Conservation (phyloP, 2,888 invertebrate genomes). For the Pseudococcus jackbeardsleyi region DNA sequence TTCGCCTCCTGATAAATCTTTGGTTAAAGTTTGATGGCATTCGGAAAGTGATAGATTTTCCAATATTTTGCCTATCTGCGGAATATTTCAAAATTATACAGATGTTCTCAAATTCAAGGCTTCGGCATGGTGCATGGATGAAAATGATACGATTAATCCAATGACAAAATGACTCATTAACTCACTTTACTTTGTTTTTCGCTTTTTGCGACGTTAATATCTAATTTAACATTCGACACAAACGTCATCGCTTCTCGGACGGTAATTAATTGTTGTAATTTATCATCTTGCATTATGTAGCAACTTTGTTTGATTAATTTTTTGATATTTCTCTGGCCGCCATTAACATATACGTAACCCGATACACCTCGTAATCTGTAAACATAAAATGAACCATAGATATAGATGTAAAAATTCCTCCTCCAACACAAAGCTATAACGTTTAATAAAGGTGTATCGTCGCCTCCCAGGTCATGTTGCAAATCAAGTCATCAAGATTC, state of each 20-base stretch:
- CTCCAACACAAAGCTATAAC: background rate
- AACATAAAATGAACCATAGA: background rate
- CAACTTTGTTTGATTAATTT: slow-evolving; percentile 71
- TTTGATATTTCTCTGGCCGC: background rate
- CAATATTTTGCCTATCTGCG: slow-evolving; percentile 84
- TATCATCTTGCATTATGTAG: slow-evolving; percentile 91
- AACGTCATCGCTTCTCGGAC: slow-evolving; percentile 88
- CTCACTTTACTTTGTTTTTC: slow-evolving; percentile 77
- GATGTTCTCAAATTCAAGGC: background rate
- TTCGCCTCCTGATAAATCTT: slow-evolving; percentile 88
- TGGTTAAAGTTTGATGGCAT: slow-evolving; percentile 78
- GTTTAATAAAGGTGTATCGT: background rate
- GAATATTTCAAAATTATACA: slow-evolving; percentile 1
- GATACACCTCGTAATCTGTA: slow-evolving; percentile 20
- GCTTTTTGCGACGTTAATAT: slow-evolving; percentile 74
- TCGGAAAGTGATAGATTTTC: slow-evolving; percentile 81
- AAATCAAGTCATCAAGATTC: background rate
- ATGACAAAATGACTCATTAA: slow-evolving; percentile 69
- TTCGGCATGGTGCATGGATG: no score
- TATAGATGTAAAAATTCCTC: background rate
- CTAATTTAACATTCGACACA: slow-evolving; percentile 89
- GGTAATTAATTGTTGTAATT: slow-evolving; percentile 85
- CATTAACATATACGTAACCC: slow-evolving; percentile 54
- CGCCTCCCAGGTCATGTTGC: no score
- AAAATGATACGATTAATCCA: slow-evolving; percentile 38